These are phyloP conservation scores for Hypomecis atomaria DNA, from an alignment of 2,888 invertebrate genomes.

Conservation along the genomic window DNA sequence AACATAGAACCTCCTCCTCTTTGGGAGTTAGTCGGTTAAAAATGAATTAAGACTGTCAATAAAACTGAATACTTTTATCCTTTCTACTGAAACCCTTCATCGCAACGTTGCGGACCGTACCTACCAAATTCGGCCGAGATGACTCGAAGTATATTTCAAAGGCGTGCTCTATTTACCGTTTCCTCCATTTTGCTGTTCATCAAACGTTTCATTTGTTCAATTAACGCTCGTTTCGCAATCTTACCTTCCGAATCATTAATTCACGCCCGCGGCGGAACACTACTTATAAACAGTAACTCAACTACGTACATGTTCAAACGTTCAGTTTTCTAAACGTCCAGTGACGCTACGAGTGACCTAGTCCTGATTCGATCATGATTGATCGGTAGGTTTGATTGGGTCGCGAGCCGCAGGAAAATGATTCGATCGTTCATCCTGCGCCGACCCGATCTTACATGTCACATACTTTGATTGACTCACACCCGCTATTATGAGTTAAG, in stretches of 20 bases:
- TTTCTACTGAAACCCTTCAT: conserved; percentile 8
- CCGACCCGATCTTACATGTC: too few species aligned
- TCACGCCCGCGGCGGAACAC: conserved; percentile 12
- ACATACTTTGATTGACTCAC: too few species aligned
- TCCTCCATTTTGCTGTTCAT: conserved; percentile 27
- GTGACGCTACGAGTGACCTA: too few species aligned
- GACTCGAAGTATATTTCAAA: conserved; percentile 24
- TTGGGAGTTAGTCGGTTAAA: too few species aligned
- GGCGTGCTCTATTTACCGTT: conserved; percentile 15
- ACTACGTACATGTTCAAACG: too few species aligned
- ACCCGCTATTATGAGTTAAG: too few species aligned
- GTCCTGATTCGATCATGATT: too few species aligned
- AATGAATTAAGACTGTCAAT: not conserved
- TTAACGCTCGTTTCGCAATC: conserved; percentile 35
- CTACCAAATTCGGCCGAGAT: conserved; percentile 4
- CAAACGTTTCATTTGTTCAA: conserved; percentile 33
- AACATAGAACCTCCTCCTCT: too few species aligned
- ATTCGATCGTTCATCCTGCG: too few species aligned
- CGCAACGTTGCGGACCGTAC: not conserved
- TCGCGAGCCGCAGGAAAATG: too few species aligned
- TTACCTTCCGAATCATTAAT: conserved; percentile 37
- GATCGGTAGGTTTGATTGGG: too few species aligned
- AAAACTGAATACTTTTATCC: not conserved
- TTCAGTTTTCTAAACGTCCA: too few species aligned
- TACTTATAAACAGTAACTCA: conserved; percentile 16